These are phyloP conservation scores for Exocentrus adspersus DNA, from an alignment of 2,888 invertebrate species.

Conservation along the genomic window DNA sequence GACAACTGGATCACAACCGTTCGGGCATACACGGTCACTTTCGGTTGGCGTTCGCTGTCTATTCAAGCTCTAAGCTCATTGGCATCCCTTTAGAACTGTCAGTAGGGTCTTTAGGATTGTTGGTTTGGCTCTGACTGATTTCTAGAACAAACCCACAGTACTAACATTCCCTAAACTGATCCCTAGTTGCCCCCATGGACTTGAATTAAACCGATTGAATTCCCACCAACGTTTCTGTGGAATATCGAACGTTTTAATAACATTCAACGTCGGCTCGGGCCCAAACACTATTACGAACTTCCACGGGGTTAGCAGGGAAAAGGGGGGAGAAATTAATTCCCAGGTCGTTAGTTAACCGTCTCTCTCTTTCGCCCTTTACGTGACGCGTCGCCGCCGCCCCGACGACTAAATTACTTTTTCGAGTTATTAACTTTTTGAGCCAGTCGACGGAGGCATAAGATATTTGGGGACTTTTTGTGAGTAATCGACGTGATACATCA, in stretches of 20 bases:
- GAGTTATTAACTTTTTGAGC: neutral
- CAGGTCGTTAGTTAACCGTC: conserved; percentile 35
- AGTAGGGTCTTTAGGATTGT: too few relatives aligned
- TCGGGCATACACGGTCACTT: too few relatives aligned
- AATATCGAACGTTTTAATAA: conserved; percentile 22
- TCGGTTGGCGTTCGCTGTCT: too few relatives aligned
- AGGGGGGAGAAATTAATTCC: conserved; percentile 38
- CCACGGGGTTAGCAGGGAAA: conserved; percentile 9
- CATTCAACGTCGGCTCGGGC: conserved; percentile 12
- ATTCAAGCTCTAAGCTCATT: too few relatives aligned
- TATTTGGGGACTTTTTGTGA: neutral
- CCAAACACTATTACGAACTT: conserved; percentile 39
- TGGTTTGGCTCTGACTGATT: too few relatives aligned
- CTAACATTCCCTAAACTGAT: too few relatives aligned
- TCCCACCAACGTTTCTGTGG: conserved; percentile 8
- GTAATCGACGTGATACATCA: too few relatives aligned
- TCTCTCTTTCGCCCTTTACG: conserved; percentile 10
- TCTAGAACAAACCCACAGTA: too few relatives aligned
- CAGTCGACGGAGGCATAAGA: neutral
- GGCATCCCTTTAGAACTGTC: too few relatives aligned
- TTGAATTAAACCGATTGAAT: too few relatives aligned
- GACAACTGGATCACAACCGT: too few relatives aligned
- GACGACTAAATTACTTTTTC: conserved; percentile 15
- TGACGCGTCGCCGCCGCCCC: neutral
- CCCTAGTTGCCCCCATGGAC: too few relatives aligned